Conservation (phyloP, 2,888 invertebrate genomes). For the Chironomus riparius region DNA sequence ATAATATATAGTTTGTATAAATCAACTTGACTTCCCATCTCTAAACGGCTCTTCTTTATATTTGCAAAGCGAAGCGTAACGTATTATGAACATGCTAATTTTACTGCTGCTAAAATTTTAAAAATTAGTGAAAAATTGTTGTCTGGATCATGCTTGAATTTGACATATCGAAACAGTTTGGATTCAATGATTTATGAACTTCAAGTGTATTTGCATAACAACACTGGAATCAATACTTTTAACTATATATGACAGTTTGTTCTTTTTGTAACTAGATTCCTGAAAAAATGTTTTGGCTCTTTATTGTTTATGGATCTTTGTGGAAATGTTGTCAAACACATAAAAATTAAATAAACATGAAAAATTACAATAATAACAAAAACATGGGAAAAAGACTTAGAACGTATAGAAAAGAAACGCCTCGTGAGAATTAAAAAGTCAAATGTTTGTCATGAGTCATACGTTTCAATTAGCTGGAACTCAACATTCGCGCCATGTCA, state of each 20-base stretch:
- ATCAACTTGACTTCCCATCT: background rate
- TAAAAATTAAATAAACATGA: too few relatives aligned
- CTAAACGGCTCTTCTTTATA: background rate
- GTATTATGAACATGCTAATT: background rate
- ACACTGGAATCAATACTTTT: too few relatives aligned
- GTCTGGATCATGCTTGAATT: too few relatives aligned
- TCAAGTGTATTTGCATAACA: too few relatives aligned
- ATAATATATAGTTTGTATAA: background rate
- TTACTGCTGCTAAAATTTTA: background rate
- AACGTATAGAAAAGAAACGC: background rate
- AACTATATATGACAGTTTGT: too few relatives aligned
- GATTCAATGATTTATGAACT: too few relatives aligned
- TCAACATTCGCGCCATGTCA: constrained; percentile 2
- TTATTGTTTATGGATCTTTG: background rate
- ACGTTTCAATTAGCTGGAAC: background rate
- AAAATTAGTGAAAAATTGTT: too few relatives aligned
- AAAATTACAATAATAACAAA: too few relatives aligned
- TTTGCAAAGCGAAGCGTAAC: background rate
- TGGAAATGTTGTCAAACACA: background rate
- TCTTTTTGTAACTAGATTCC: too few relatives aligned
- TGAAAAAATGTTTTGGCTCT: background rate
- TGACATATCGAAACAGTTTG: too few relatives aligned
- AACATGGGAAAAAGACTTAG: too few relatives aligned
- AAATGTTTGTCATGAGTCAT: constrained; percentile 5
- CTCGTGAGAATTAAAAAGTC: background rate